Evolutionary conservation across 2,797 vertebrate species (phyloP).

Genomic region (Lycodopsis pacificus): DNA sequence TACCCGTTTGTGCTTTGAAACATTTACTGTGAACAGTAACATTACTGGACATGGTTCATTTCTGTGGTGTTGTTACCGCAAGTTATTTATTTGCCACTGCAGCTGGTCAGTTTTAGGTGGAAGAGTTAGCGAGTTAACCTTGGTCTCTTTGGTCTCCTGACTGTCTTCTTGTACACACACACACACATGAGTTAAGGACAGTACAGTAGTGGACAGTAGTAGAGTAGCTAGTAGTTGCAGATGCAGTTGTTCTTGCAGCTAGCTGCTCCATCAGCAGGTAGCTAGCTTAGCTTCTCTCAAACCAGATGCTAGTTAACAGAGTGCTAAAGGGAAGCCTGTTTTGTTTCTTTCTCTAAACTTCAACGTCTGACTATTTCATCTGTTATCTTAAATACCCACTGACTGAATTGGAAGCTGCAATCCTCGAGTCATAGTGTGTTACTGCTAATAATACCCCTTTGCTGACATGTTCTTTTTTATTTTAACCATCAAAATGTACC

Average conservation of each 20-base stretch:
- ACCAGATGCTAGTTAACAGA: not conserved
- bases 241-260: not conserved
- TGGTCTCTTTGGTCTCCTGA: not conserved
- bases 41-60: not conserved
- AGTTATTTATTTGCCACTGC: not conserved
- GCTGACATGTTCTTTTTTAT: not conserved
- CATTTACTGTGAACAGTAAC: not conserved
- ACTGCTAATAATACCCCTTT: not conserved
- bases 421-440: not conserved
- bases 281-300: not conserved
- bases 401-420: not conserved
- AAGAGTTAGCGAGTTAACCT: not conserved
- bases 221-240: not conserved
- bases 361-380: not conserved
- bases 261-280: not conserved
- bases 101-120: not conserved
- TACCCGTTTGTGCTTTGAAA: not conserved
- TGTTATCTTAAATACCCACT: not conserved
- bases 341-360: not conserved
- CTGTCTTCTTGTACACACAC: not conserved
- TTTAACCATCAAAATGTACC: not conserved
- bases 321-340: not conserved
- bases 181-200: not conserved
- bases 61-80: not conserved
- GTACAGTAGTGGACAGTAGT: not conserved